Evolutionary conservation across 2,797 vertebrate genomes (phyloP), one percentile per base, ranked within the genome.

Genomic region (Mormyrops boulengeri): DNA sequence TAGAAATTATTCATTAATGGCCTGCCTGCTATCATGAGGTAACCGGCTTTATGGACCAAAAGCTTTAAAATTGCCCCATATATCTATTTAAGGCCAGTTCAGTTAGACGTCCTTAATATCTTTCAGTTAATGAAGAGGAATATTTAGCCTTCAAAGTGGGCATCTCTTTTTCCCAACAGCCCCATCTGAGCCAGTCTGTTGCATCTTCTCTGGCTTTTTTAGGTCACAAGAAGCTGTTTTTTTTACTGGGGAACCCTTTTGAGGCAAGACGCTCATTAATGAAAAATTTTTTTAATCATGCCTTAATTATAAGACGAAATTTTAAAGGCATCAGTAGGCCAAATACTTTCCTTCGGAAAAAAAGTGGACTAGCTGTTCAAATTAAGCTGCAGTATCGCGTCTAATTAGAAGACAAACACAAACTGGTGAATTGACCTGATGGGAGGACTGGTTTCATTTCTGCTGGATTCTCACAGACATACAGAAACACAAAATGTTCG

Each of bases 1-100:
- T 95, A 95, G 95, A 96, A 96, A 95, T 96, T 89, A 93, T 93
- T 94, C 93, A 93, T 95, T 96, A 96, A 96, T 95, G 95, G 94
- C 95, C 95, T 95, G 95, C 90, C 90, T 84, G 84, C 86, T 91
- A 90, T 91, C 90, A 88, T 60, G 77, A 91, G 41, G 95, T 95
- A 95, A 95, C 93, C 94, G 95, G 95, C 95, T 94, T 94, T 95
- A 93, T 94, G 94, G 93, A 95, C 95, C 93, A 93, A 93, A 94
- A 95, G 95, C 95, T 94, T 96, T 93, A 95, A 93, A 94, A 95
- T 95, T 94, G 95, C 96, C 95, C 95, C 94, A 95, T 96, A 96
- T 96, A 96, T 96, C 95, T 96, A 93, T 95, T 95, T 96, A 96
- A 96, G 94, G 95, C 94, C 94, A 96, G 94, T 95, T 95, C 94